These are phyloP conservation scores for Brachyistius frenatus DNA, from an alignment of 2,113 vertebrate genomes.

Conservation along the genomic window DNA sequence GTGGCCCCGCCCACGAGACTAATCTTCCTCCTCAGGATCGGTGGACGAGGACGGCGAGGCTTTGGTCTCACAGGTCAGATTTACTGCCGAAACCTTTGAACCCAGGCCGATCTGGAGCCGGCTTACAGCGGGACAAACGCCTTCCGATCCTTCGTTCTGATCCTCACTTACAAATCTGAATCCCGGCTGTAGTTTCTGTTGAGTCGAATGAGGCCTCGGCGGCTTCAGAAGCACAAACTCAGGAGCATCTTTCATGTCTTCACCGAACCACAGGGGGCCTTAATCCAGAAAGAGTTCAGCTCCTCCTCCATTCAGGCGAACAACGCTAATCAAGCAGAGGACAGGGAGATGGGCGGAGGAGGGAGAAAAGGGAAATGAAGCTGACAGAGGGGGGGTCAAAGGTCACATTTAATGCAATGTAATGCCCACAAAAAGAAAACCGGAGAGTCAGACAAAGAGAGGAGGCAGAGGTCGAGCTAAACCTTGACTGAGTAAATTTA, in stretches of 20 bases:
- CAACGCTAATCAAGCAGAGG: slow-evolving; percentile 51
- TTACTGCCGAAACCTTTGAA: slow-evolving; percentile 2
- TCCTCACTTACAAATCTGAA: too few species aligned
- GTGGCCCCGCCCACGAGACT: not conserved
- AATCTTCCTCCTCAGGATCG: not conserved
- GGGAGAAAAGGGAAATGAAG: slow-evolving; percentile 36
- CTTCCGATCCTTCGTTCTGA: not conserved
- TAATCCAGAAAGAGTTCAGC: slow-evolving; percentile 62
- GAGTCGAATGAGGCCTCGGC: too few species aligned
- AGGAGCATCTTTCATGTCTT: slow-evolving; percentile 25
- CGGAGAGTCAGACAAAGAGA: not conserved
- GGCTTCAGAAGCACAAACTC: not conserved
- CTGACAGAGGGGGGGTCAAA: slow-evolving; percentile 36
- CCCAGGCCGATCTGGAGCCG: not conserved
- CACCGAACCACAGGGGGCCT: slow-evolving; percentile 36
- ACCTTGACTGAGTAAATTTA: too few species aligned
- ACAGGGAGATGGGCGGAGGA: not conserved
- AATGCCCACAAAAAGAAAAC: not conserved
- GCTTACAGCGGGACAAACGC: not conserved
- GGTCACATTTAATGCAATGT: slow-evolving; percentile 32
- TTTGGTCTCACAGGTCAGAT: slow-evolving; percentile 30
- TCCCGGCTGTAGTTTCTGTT: too few species aligned
- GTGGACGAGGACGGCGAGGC: not conserved
- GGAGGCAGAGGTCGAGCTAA: not conserved
- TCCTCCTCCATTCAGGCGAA: not conserved